Evolutionary conservation across 2,888 invertebrate genomes (phyloP).

Genomic region (Hydrotaea diabolus): DNA sequence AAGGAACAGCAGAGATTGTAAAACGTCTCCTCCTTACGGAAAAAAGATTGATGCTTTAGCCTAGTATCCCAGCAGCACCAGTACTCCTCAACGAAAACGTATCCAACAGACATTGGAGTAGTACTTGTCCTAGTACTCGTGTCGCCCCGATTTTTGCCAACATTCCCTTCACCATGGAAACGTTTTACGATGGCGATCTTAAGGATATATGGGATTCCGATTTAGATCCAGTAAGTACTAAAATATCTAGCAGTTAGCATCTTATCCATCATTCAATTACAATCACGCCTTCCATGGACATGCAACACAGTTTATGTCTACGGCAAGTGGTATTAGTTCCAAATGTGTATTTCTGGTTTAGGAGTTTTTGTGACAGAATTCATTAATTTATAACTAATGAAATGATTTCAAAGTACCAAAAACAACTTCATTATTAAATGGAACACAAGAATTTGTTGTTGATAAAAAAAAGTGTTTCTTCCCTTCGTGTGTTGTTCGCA

Average conservation of each 20-base stretch:
- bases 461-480: slow-evolving; percentile 28
- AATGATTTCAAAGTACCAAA: background rate
- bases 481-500: background rate
- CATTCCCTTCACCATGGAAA: slow-evolving; percentile 83
- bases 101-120: background rate
- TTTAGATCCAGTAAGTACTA: slow-evolving; percentile 89
- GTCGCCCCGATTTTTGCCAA: slow-evolving; percentile 10
- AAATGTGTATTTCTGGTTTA: background rate
- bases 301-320: slow-evolving; percentile 15
- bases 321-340: background rate
- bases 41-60: slow-evolving; percentile 21
- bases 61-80: slow-evolving; percentile 19
- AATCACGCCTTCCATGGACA: background rate
- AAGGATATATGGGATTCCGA: slow-evolving; percentile 92
- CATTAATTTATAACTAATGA: slow-evolving; percentile 35
- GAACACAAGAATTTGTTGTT: slow-evolving; percentile 26
- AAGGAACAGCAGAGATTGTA: background rate
- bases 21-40: background rate
- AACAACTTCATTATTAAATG: slow-evolving; percentile 23
- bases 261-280: background rate
- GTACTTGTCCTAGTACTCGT: background rate
- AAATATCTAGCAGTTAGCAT: background rate
- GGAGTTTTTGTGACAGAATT: background rate
- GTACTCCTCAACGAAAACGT: slow-evolving; percentile 14
- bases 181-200: slow-evolving; percentile 89